Base-by-base conservation (phyloP, 2,888 invertebrate species). In the Lapara coniferarum region DNA sequence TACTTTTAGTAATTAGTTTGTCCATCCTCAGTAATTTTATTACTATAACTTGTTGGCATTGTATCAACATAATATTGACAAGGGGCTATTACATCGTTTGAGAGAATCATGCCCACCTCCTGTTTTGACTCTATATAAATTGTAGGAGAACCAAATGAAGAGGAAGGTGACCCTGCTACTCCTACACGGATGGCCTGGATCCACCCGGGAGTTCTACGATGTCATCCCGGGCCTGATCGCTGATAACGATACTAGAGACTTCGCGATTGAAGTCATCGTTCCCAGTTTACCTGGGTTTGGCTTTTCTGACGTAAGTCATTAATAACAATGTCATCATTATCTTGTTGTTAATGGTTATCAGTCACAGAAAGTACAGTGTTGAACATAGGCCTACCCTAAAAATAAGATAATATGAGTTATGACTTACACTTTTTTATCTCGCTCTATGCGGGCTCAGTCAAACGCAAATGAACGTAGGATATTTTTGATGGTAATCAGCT, bases 101-200 rank as follows among this genome's bases (percentile, higher is more conserved):
- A 37, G 3, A 37, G 37, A 37, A 37, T 37, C 0, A 37, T 37
- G 5, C 7, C 37, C 0, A 7, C 37, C 5, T 37, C 37, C 5
- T 37, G 0, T 37, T 37, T 37, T 37, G 37, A 37, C 37, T 37
- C 12, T 14, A 14, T 8, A 12, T 51, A 51, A 51, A 10, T 25
- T 56, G 13, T 13, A 63, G 63, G 63, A 10, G 19, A 63, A 63
- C 19, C 19, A 46, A 19, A 63, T 12, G 12, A 63, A 63, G 19
- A 19, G 12, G 19, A 46, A 10, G 2, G 78, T 96, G 0, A 97
- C 97, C 0, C 75, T 98, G 1, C 85, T 97, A 0, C 78, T 98
- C 12, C 88, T 96, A 3, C 97, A 98, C 82, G 97, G 98, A 49
- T 98, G 97, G 97, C 97, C 97, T 0, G 97, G 97, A 0, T 97